phyloP scores from a whole-genome alignment of 2,888 invertebrate genomes.

The Drosophila austrosaltans region DNA sequence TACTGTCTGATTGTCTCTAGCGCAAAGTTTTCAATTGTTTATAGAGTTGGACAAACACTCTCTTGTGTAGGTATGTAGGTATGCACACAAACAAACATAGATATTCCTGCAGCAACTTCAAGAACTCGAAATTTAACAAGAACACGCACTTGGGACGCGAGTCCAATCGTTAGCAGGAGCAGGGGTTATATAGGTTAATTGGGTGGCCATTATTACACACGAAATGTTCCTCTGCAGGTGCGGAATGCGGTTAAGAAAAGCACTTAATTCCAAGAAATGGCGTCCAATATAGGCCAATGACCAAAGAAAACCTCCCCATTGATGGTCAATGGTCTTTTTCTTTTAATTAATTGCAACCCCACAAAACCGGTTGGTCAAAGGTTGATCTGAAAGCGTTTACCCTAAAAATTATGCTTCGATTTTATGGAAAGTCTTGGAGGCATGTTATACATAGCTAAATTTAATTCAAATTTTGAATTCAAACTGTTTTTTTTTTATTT shows the following conservation, averaged over 20 bases:
- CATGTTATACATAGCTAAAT: neutral
- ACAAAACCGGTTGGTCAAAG: neutral
- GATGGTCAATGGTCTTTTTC: conserved; percentile 39
- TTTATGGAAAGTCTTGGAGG: neutral
- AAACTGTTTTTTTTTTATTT: too few relatives aligned
- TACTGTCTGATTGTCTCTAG: conserved; percentile 31
- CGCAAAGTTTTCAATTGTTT: conserved; percentile 75
- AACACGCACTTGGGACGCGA: conserved; percentile 43
- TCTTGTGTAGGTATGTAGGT: conserved; percentile 24
- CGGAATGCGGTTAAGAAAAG: conserved; percentile 53
- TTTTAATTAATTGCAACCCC: conserved; percentile 38
- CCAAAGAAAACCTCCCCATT: conserved; percentile 17
- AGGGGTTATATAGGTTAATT: conserved; percentile 70
- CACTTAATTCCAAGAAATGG: conserved; percentile 36
- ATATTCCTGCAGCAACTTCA: conserved; percentile 52
- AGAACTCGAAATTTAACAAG: conserved; percentile 55
- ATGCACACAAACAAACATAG: neutral
- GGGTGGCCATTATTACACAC: conserved; percentile 62
- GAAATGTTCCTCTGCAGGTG: conserved; percentile 49
- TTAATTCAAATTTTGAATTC: neutral
- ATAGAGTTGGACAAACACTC: conserved; percentile 62
- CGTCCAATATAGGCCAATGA: conserved; percentile 43
- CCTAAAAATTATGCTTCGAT: neutral
- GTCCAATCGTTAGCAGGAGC: conserved; percentile 33
- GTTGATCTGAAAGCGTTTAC: conserved; percentile 30